A percentile compares a stretch with the other conserved stretches of the same genome.
Evolutionary conservation across 1,140 invertebrate species (phyloP).

Genomic region (Drosophila sucinea): DNA sequence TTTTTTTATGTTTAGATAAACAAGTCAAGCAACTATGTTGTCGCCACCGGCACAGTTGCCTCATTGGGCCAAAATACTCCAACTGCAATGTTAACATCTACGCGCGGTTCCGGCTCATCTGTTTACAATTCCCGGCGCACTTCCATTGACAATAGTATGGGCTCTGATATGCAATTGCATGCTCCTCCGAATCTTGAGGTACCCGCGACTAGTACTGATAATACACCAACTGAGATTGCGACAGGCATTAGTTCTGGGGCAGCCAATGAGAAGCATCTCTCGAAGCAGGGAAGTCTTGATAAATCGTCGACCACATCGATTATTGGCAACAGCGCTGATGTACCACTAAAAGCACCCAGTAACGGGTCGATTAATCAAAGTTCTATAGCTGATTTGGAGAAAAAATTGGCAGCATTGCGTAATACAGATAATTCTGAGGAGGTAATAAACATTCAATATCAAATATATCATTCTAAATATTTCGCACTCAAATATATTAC

Average conservation of each 20-base stretch:
- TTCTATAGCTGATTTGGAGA: conserved; percentile 79
- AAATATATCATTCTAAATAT: no score
- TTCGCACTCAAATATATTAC: no score
- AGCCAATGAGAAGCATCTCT: conserved; percentile 52
- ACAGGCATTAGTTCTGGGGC: conserved; percentile 18
- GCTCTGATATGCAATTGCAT: conserved; percentile 69
- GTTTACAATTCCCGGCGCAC: conserved; percentile 80
- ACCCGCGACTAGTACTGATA: conserved; percentile 30
- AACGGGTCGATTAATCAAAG: conserved; percentile 71
- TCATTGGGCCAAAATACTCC: conserved; percentile 71
- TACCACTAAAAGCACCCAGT: conserved; percentile 47
- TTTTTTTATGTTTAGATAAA: conserved; percentile 36
- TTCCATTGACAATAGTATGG: conserved; percentile 76
- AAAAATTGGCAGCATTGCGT: conserved; percentile 77
- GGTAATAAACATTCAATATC: conserved; percentile 17
- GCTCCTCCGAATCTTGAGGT: conserved; percentile 58
- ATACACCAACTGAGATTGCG: conserved; percentile 48
- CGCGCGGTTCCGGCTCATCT: conserved; percentile 76
- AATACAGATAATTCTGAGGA: conserved; percentile 68
- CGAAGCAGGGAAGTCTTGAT: conserved; percentile 73
- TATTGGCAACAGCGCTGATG: conserved; percentile 20
- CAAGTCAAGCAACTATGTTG: conserved; percentile 47
- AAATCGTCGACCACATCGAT: conserved; percentile 51
- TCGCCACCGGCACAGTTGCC: conserved; percentile 32
- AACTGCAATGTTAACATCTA: conserved; percentile 62